A percentile compares a stretch with the other conserved stretches of the same genome.
Conservation (phyloP, 2,888 invertebrate species). For the Cephus nigrinus region DNA sequence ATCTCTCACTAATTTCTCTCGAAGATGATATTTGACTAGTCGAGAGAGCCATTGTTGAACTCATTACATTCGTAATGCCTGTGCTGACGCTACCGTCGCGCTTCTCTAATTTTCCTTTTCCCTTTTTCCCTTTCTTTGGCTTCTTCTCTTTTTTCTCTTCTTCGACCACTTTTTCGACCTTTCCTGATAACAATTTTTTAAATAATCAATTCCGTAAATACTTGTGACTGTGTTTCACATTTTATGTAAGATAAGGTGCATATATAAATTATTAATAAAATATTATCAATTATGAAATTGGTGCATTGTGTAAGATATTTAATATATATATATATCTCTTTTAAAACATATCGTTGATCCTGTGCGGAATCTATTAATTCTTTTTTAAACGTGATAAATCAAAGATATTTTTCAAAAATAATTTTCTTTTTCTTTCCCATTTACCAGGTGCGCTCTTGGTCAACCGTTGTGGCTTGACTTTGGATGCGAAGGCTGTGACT, state of each 20-base stretch:
- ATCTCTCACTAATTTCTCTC: not conserved
- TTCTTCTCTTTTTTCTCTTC: constrained; percentile 54
- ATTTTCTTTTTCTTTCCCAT: not conserved
- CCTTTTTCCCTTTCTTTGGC: constrained; percentile 51
- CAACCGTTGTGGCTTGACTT: constrained; percentile 49
- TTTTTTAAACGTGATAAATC: not conserved
- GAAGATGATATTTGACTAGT: not conserved
- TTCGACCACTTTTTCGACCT: constrained; percentile 39
- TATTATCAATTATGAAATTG: not conserved
- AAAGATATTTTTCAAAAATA: not conserved
- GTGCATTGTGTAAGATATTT: not conserved
- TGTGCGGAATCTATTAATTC: not conserved
- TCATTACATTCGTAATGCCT: not conserved
- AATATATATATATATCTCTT: too few species aligned
- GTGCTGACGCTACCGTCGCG: constrained; percentile 59
- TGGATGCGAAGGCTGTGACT: constrained; percentile 45
- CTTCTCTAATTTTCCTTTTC: constrained; percentile 47
- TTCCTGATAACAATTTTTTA: constrained; percentile 30
- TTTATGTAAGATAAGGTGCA: not conserved
- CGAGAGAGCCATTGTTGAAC: not conserved
- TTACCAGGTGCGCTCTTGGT: constrained; percentile 59
- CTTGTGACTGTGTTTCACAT: not conserved
- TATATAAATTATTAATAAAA: not conserved
- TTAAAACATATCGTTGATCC: too few species aligned
- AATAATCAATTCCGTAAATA: not conserved